Conservation (phyloP, 1,140 invertebrate species). For the Drosophila truncata region DNA sequence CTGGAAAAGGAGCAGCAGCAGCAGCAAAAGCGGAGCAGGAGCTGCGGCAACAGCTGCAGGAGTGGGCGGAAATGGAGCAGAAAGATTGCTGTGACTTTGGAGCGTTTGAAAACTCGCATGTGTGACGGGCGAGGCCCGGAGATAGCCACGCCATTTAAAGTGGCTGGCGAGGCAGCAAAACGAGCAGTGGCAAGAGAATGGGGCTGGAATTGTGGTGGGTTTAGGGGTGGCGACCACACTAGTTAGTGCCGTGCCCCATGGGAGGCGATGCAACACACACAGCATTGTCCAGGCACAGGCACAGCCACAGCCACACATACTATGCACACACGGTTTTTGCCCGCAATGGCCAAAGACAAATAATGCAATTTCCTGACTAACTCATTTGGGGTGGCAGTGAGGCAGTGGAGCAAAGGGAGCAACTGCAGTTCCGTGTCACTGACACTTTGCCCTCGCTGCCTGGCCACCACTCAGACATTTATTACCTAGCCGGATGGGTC, state of each 20-base stretch:
- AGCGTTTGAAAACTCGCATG: slow-evolving; percentile 78
- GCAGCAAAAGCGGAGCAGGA: not conserved
- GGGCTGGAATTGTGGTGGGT: not conserved
- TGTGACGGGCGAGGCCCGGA: slow-evolving; percentile 67
- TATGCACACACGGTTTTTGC: slow-evolving; percentile 48
- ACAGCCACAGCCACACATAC: not conserved
- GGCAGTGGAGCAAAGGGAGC: not conserved
- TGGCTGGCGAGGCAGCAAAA: slow-evolving; percentile 51
- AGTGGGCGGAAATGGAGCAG: slow-evolving; percentile 78
- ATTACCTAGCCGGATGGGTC: slow-evolving; percentile 71
- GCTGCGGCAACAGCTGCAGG: slow-evolving; percentile 37
- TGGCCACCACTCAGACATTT: slow-evolving; percentile 60
- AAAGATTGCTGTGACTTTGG: slow-evolving; percentile 79
- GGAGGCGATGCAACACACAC: slow-evolving; percentile 12
- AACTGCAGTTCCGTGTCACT: slow-evolving; percentile 58
- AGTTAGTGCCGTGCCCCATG: slow-evolving; percentile 49
- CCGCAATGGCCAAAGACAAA: slow-evolving; percentile 79
- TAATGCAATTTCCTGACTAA: slow-evolving; percentile 84
- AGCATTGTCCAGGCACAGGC: slow-evolving; percentile 2
- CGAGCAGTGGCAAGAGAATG: slow-evolving; percentile 17
- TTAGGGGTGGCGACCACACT: slow-evolving; percentile 24
- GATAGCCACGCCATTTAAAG: slow-evolving; percentile 75
- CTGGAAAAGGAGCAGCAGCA: slow-evolving; percentile 4
- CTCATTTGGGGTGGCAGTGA: slow-evolving; percentile 68
- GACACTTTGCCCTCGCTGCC: slow-evolving; percentile 60